These are phyloP conservation scores for Silvanus unidentatus DNA, from an alignment of 2,888 invertebrate genomes.

Conservation along the genomic window DNA sequence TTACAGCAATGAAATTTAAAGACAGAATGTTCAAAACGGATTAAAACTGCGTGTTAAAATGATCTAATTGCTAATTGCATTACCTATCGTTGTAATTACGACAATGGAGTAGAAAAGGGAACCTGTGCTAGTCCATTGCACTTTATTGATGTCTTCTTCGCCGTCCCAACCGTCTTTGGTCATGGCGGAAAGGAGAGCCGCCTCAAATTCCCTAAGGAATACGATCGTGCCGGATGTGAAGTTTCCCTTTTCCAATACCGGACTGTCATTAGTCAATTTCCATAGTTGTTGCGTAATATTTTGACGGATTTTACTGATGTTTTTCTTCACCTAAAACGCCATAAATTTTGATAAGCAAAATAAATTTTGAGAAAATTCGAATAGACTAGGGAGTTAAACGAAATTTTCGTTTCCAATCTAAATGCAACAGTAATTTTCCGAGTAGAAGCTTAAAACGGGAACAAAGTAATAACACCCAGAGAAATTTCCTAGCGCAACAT, in stretches of 20 bases:
- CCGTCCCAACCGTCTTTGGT: slow-evolving; percentile 89
- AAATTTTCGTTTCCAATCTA: too few relatives aligned
- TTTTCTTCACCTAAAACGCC: slow-evolving; percentile 67
- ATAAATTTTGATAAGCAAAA: slow-evolving; percentile 1
- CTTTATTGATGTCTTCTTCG: slow-evolving; percentile 49
- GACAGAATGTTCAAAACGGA: too few relatives aligned
- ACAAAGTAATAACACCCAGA: too few relatives aligned
- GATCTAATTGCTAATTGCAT: too few relatives aligned
- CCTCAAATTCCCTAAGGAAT: slow-evolving; percentile 58
- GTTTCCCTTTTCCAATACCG: slow-evolving; percentile 66
- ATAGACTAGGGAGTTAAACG: too few relatives aligned
- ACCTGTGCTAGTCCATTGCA: slow-evolving; percentile 83
- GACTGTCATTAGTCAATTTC: slow-evolving; percentile 59
- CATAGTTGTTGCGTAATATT: slow-evolving; percentile 76
- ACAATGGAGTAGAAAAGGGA: slow-evolving; percentile 93
- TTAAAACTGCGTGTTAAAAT: too few relatives aligned
- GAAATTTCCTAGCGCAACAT: too few relatives aligned
- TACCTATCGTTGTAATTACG: slow-evolving; percentile 93
- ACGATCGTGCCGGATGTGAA: slow-evolving; percentile 70
- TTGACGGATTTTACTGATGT: slow-evolving; percentile 64
- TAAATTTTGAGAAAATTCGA: slow-evolving; percentile 4
- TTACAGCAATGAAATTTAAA: neutral
- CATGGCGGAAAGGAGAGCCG: slow-evolving; percentile 72
- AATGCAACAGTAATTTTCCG: too few relatives aligned
- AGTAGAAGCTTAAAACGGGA: too few relatives aligned